Evolutionary conservation across 2,797 vertebrate species (phyloP).

Genomic region (Phoeniculus purpureus): DNA sequence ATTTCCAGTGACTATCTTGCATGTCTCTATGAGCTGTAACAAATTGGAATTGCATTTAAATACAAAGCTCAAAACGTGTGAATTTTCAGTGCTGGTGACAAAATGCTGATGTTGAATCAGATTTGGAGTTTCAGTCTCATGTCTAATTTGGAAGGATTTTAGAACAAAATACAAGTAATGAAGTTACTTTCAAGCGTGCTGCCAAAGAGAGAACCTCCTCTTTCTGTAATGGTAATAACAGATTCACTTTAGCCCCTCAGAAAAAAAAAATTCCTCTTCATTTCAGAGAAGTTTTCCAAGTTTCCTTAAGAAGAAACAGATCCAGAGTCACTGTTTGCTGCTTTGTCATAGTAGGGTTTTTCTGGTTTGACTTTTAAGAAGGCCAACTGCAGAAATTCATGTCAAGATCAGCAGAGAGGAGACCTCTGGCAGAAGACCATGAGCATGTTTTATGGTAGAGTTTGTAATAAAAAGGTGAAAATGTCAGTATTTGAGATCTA

Average conservation of each 20-base stretch:
- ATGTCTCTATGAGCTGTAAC: background rate
- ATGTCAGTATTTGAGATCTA: background rate
- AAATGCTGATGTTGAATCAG: background rate
- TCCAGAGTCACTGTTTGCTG: background rate
- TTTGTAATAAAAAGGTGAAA: background rate
- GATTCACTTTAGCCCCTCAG: background rate
- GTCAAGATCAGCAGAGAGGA: background rate
- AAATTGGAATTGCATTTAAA: background rate
- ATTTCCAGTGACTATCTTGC: background rate
- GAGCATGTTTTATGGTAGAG: background rate
- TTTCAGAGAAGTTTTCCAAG: background rate
- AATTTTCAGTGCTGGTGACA: background rate
- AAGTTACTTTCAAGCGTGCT: background rate
- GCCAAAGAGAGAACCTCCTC: background rate
- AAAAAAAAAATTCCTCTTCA: background rate
- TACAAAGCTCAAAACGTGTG: background rate
- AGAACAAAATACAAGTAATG: background rate
- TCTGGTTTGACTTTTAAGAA: background rate
- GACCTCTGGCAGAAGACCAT: background rate
- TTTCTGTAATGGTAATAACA: background rate
- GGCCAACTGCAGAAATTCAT: background rate
- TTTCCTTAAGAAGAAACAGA: conserved; percentile 2
- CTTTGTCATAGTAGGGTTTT: background rate
- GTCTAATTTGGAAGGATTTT: background rate
- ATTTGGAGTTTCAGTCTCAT: background rate